These are phyloP conservation scores for Chaitophorus viminalis DNA, from an alignment of 2,888 invertebrate species.

Conservation along the genomic window DNA sequence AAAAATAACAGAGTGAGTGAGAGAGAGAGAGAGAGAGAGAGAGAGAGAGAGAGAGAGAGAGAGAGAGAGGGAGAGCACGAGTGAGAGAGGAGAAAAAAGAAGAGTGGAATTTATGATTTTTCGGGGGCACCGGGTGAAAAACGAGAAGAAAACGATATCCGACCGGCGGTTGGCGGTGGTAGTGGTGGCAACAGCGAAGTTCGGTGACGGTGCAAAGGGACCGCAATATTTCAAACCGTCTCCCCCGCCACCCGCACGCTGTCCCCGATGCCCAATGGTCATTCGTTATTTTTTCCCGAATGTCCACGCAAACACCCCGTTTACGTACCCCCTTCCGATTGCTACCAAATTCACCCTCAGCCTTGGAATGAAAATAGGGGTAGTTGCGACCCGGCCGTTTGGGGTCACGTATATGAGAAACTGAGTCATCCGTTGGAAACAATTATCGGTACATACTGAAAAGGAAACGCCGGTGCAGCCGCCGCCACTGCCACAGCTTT, in stretches of 20 bases:
- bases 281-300: conserved; percentile 62
- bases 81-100: conserved; percentile 21
- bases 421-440: conserved; percentile 62
- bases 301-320: conserved; percentile 62
- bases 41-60: conserved; percentile 36
- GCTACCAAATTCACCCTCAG: conserved; percentile 53
- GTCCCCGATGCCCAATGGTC: conserved; percentile 54
- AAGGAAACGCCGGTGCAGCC: conserved; percentile 36
- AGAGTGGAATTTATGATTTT: conserved; percentile 62
- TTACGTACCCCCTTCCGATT: conserved; percentile 60
- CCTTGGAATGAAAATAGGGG: conserved; percentile 59
- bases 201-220: conserved; percentile 43
- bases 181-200: background rate
- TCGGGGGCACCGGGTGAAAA: conserved; percentile 59
- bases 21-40: conserved; percentile 2
- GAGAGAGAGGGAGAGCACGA: conserved; percentile 2
- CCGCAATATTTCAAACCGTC: conserved; percentile 61
- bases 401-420: conserved; percentile 61
- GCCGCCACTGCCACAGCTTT: conserved; percentile 19
- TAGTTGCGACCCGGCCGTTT: conserved; percentile 51
- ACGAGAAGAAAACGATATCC: conserved; percentile 62
- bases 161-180: background rate
- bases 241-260: conserved; percentile 21
- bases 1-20: conserved; percentile 22
- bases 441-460: conserved; percentile 34